phyloP scores from a whole-genome alignment of 1,140 invertebrate species.

The Bombus fervidus region DNA sequence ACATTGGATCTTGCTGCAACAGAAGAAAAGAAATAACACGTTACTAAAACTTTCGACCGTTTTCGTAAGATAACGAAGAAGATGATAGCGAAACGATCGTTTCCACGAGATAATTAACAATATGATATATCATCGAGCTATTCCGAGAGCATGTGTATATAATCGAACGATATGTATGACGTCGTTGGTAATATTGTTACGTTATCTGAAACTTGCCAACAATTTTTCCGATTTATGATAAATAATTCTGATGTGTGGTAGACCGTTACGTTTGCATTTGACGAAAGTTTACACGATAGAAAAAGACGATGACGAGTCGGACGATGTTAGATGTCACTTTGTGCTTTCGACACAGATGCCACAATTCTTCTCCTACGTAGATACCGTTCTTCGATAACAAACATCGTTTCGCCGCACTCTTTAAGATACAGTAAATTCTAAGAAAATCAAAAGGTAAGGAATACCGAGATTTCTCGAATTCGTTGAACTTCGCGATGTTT shows the following conservation, averaged over 20 bases:
- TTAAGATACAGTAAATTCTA: too few species aligned
- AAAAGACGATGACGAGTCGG: too few species aligned
- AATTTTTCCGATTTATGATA: background rate
- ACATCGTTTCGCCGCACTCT: too few species aligned
- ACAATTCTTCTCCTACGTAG: too few species aligned
- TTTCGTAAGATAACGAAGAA: background rate
- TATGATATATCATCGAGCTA: background rate
- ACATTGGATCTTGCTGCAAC: slow-evolving; percentile 95
- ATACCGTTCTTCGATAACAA: too few species aligned
- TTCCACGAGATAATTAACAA: too few species aligned
- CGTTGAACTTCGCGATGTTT: too few species aligned
- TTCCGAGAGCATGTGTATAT: background rate
- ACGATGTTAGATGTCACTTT: too few species aligned
- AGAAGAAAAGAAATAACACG: slow-evolving; percentile 30
- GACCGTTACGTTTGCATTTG: background rate
- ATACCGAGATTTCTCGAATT: too few species aligned
- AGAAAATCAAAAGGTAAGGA: too few species aligned
- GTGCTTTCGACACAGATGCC: too few species aligned
- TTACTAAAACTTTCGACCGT: background rate
- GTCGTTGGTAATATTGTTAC: background rate
- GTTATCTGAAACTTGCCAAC: background rate
- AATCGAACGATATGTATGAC: background rate
- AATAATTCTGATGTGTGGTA: background rate
- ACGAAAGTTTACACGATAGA: background rate
- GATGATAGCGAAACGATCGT: too few species aligned